Percentiles rank a stretch among this genome's conserved stretches.
These are phyloP conservation scores for Geopemphigus sp. DNA, from an alignment of 1,140 invertebrate genomes.

Conservation along the genomic window DNA sequence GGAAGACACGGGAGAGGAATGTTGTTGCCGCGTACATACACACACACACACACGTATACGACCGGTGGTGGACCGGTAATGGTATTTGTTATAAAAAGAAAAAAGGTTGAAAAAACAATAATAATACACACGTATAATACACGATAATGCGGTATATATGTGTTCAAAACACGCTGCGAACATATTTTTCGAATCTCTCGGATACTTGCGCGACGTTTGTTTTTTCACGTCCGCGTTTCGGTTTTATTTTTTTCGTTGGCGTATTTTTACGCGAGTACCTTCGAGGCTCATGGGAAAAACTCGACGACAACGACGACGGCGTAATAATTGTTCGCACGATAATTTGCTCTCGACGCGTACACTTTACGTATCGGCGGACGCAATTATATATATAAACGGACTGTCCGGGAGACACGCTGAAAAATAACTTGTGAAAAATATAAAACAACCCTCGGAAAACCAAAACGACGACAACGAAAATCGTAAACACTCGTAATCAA, in stretches of 20 bases:
- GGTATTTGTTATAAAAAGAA: constrained; percentile 24
- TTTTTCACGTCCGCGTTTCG: constrained; percentile 8
- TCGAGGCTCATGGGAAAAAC: constrained; percentile 11
- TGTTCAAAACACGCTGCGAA: neutral
- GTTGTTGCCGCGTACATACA: constrained; percentile 25
- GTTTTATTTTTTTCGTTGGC: constrained; percentile 23
- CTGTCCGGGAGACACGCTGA: neutral
- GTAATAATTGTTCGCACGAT: neutral
- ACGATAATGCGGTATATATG: neutral
- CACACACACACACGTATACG: neutral
- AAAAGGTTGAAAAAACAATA: neutral
- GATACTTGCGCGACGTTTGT: neutral
- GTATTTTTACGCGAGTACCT: neutral
- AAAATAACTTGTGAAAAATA: no score
- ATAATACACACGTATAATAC: neutral
- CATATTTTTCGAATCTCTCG: constrained; percentile 15
- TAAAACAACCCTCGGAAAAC: no score
- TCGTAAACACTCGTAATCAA: no score
- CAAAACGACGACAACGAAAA: no score
- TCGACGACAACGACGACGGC: neutral
- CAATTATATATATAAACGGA: no score
- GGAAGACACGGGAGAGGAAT: constrained; percentile 44
- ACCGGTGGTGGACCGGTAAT: constrained; percentile 26
- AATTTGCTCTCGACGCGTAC: neutral
- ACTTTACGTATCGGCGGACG: no score